These are phyloP conservation scores for Leucoptera coffeella DNA, from an alignment of 2,888 invertebrate genomes.

Conservation along the genomic window DNA sequence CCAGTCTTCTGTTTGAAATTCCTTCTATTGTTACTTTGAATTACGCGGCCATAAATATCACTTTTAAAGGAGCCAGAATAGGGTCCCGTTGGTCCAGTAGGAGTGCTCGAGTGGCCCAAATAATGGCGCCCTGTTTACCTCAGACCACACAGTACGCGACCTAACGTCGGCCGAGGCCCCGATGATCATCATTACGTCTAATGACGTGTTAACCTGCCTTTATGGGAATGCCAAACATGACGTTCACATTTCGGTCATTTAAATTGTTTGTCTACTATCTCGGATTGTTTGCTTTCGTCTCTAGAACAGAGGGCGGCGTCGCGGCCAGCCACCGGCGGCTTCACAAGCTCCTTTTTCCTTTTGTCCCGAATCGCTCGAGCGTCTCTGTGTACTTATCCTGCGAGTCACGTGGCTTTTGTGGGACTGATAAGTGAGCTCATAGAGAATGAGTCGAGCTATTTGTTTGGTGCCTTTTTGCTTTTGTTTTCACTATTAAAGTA, in stretches of 20 bases:
- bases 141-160: constrained; percentile 39
- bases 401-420: too few species aligned
- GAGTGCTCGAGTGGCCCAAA: too few species aligned
- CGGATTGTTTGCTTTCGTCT: constrained; percentile 42
- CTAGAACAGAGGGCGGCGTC: constrained; percentile 51
- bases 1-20: too few species aligned
- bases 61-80: too few species aligned
- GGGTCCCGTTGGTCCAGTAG: not conserved
- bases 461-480: not conserved
- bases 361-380: too few species aligned
- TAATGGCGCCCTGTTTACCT: constrained; percentile 1
- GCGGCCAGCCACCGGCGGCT: constrained; percentile 28
- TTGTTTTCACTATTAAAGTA: too few species aligned
- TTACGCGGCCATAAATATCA: too few species aligned
- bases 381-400: too few species aligned
- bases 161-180: not conserved
- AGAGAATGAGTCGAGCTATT: too few species aligned
- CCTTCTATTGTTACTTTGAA: too few species aligned
- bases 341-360: constrained; percentile 17
- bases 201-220: constrained; percentile 53
- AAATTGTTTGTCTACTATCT: constrained; percentile 50
- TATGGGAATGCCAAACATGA: constrained; percentile 55
- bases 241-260: constrained; percentile 52
- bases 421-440: too few species aligned
- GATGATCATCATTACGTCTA: constrained; percentile 17